Evolutionary conservation across 2,113 vertebrate genomes (phyloP).

Genomic region (Notarius lentiginosus): DNA sequence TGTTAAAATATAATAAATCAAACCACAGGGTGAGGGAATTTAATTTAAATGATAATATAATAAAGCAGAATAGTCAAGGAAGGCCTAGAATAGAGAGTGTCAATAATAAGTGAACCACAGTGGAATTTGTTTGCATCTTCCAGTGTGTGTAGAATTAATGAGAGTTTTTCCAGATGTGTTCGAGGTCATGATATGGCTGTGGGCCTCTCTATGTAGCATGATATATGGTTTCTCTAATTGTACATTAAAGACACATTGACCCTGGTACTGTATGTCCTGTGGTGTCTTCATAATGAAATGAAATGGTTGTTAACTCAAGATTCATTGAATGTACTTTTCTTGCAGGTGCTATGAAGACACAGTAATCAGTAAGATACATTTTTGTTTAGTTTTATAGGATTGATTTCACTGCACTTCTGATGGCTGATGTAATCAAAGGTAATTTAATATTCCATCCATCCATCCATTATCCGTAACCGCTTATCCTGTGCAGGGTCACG

Average conservation of each 20-base stretch:
- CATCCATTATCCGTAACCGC: too few species aligned
- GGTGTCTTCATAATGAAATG: background rate
- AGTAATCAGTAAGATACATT: background rate
- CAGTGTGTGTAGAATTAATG: background rate
- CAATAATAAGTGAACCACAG: background rate
- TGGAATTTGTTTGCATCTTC: background rate
- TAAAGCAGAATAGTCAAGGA: background rate
- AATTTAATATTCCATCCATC: background rate
- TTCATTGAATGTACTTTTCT: background rate
- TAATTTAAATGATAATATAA: conserved; percentile 9
- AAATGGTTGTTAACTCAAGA: background rate
- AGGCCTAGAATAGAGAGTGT: background rate
- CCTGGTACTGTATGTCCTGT: background rate
- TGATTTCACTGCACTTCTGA: background rate
- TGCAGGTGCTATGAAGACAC: background rate
- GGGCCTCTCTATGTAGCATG: background rate
- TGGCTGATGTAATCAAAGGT: background rate
- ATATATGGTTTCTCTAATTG: background rate
- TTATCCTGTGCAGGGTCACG: too few species aligned
- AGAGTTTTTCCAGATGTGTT: background rate
- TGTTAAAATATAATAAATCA: conserved; percentile 20
- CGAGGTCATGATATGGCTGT: background rate
- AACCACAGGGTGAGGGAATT: background rate
- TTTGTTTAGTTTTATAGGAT: background rate
- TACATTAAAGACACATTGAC: conserved; percentile 8